Evolutionary conservation across 2,888 invertebrate genomes (phyloP).

Genomic region (Beris chalybata): DNA sequence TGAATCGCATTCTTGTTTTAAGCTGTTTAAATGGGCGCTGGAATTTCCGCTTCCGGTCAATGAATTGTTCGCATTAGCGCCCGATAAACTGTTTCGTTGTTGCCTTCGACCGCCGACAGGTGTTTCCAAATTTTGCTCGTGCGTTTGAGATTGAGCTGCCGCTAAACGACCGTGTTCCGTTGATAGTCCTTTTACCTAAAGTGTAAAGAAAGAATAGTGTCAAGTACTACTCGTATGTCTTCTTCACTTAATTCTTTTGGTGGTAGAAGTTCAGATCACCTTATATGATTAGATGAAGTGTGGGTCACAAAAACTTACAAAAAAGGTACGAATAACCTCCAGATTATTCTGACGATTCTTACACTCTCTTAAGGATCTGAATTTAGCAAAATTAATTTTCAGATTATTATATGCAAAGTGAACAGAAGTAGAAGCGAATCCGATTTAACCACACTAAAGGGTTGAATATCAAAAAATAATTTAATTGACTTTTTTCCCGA

Average conservation of each 20-base stretch:
- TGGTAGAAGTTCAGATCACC: too few species aligned
- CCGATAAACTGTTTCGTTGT: slow-evolving; percentile 53
- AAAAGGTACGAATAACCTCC: too few species aligned
- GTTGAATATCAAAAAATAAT: not conserved
- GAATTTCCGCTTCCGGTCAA: slow-evolving; percentile 45
- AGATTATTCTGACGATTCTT: too few species aligned
- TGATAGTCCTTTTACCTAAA: slow-evolving; percentile 74
- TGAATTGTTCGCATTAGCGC: slow-evolving; percentile 44
- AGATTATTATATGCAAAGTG: too few species aligned
- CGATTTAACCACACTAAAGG: not conserved
- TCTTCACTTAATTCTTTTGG: too few species aligned
- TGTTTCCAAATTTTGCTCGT: slow-evolving; percentile 46
- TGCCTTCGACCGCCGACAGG: slow-evolving; percentile 53
- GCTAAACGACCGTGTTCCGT: slow-evolving; percentile 67
- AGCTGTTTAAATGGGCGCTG: slow-evolving; percentile 45
- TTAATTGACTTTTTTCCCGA: not conserved
- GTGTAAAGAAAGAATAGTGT: slow-evolving; percentile 17
- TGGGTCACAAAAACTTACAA: too few species aligned
- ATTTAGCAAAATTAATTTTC: too few species aligned
- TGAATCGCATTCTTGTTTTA: slow-evolving; percentile 57
- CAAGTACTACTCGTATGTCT: not conserved
- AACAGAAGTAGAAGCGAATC: too few species aligned
- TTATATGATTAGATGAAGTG: too few species aligned
- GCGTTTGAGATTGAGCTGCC: slow-evolving; percentile 55
- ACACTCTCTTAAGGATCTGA: too few species aligned